These are phyloP conservation scores for Leptestheria dahalacensis DNA, from an alignment of 1,140 invertebrate species.

Conservation along the genomic window DNA sequence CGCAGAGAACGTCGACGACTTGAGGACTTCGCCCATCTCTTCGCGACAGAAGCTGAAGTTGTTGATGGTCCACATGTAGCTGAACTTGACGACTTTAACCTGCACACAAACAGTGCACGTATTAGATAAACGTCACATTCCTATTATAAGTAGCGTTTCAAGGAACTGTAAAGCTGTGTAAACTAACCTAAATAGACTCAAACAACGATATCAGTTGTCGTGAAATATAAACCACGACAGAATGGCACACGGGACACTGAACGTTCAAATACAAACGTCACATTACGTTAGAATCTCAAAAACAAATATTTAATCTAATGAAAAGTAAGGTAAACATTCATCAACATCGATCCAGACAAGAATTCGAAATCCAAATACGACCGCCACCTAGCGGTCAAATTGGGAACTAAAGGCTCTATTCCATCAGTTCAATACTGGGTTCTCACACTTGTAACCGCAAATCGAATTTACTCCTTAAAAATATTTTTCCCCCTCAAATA, in stretches of 20 bases:
- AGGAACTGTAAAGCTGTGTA: too few species aligned
- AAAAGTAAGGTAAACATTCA: too few species aligned
- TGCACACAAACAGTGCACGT: constrained; percentile 33
- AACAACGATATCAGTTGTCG: too few species aligned
- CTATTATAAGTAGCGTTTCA: background rate
- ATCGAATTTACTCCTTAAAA: background rate
- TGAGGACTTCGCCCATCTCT: constrained; percentile 99
- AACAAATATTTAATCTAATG: background rate
- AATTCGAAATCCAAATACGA: background rate
- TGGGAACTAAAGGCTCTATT: background rate
- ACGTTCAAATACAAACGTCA: too few species aligned
- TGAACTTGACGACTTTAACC: constrained; percentile 99
- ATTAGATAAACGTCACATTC: background rate
- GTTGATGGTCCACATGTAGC: constrained; percentile 99
- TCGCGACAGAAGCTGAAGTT: constrained; percentile 99
- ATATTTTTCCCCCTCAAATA: background rate
- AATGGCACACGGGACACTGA: too few species aligned
- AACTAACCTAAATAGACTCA: too few species aligned
- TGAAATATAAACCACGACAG: too few species aligned
- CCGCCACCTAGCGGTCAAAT: background rate
- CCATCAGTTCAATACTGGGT: background rate
- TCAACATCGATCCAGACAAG: too few species aligned
- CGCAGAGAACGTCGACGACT: constrained; percentile 97
- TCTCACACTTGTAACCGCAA: background rate
- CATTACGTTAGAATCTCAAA: too few species aligned